phyloP scores from a whole-genome alignment of 2,113 vertebrate genomes.

The Pygoscelis adeliae region DNA sequence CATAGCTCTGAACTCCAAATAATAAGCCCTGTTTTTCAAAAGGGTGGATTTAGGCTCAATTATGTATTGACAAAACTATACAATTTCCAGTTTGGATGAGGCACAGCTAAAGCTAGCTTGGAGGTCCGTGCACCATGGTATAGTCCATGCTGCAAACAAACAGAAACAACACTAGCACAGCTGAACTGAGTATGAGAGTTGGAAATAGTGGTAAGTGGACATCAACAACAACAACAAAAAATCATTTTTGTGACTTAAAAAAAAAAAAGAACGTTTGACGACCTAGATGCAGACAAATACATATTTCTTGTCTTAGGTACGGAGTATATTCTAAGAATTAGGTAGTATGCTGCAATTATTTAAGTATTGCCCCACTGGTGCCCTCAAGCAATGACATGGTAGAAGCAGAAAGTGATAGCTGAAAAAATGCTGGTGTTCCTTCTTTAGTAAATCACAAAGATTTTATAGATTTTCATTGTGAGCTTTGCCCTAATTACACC shows the following conservation, averaged over 20 bases:
- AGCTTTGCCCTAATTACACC: neutral
- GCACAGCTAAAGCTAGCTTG: neutral
- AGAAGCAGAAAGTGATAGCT: neutral
- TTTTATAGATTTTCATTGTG: neutral
- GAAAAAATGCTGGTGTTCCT: neutral
- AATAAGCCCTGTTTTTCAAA: neutral
- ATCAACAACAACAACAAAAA: neutral
- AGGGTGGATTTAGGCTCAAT: neutral
- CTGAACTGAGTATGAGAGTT: neutral
- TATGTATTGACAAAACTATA: neutral
- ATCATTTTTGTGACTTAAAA: neutral
- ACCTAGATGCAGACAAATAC: neutral
- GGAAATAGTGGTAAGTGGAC: neutral
- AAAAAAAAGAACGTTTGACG: neutral
- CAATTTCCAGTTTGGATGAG: neutral
- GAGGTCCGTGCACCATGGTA: neutral
- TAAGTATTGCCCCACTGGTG: neutral
- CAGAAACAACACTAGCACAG: neutral
- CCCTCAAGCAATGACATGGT: neutral
- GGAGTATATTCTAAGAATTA: neutral
- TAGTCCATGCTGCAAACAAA: neutral
- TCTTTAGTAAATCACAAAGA: neutral
- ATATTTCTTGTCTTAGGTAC: neutral
- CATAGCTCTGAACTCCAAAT: neutral
- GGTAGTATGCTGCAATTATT: neutral